phyloP scores from a whole-genome alignment of 2,113 vertebrate species.

The Sebastes fasciatus region DNA sequence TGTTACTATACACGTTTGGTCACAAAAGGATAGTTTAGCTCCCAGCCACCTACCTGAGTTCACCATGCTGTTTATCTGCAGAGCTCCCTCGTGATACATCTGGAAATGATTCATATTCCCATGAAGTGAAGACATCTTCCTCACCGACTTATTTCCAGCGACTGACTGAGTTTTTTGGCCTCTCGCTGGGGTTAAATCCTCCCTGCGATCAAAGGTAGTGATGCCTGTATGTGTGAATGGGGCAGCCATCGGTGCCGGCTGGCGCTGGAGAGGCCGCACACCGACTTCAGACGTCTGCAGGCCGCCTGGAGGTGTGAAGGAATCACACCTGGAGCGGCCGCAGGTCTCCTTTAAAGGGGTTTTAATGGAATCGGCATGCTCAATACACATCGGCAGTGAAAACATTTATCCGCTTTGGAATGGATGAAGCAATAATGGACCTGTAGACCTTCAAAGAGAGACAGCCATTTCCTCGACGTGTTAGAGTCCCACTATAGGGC shows the following conservation, averaged over 20 bases:
- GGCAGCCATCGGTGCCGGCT: constrained; percentile 70
- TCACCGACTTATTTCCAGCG: constrained; percentile 1
- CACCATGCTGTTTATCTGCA: constrained; percentile 61
- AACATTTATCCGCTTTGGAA: constrained; percentile 80
- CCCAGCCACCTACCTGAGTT: constrained; percentile 72
- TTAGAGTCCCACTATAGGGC: no score
- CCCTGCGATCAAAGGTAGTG: constrained; percentile 80
- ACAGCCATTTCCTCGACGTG: constrained; percentile 47
- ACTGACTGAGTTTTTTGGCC: constrained; percentile 33
- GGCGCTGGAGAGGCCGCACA: constrained; percentile 69
- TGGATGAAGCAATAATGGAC: constrained; percentile 69
- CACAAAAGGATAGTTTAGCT: no score
- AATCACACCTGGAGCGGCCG: constrained; percentile 67
- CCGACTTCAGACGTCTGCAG: constrained; percentile 78
- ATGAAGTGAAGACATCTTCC: constrained; percentile 77
- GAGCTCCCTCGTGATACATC: constrained; percentile 69
- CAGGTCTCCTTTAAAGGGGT: constrained; percentile 50
- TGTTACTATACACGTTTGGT: neutral
- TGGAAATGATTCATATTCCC: constrained; percentile 74
- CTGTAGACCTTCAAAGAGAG: constrained; percentile 59
- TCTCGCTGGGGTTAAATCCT: constrained; percentile 66
- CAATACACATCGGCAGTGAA: constrained; percentile 86
- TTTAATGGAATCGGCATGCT: constrained; percentile 79
- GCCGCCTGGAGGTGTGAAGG: constrained; percentile 76
- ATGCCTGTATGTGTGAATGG: constrained; percentile 77